Conservation (phyloP, 2,113 vertebrate genomes). For the Elephas maximus region DNA sequence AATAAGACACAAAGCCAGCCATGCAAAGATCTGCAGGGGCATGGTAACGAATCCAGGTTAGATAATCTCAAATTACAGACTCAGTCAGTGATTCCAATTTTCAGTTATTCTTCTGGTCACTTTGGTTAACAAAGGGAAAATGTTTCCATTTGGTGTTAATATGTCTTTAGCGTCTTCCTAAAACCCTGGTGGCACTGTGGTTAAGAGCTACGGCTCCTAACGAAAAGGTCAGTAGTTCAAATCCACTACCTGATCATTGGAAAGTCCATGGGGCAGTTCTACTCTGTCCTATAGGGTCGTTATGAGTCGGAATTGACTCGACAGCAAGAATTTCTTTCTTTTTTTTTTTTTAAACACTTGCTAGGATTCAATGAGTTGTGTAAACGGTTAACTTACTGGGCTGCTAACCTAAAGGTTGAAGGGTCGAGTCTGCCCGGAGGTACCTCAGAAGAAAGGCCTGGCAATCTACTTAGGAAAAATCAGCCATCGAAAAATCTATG, state of each 20-base stretch:
- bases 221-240: no score
- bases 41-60: not conserved
- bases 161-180: not conserved
- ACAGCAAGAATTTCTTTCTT: no score
- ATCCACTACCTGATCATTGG: no score
- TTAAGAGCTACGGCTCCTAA: no score
- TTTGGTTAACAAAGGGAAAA: slow-evolving; percentile 1
- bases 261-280: no score
- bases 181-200: no score
- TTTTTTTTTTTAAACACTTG: not conserved
- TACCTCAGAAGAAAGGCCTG: not conserved
- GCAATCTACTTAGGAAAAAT: not conserved
- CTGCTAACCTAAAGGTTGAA: not conserved
- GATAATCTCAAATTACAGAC: not conserved
- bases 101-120: not conserved
- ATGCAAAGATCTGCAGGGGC: not conserved
- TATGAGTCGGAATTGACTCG: no score
- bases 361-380: not conserved
- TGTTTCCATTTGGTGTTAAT: not conserved
- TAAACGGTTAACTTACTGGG: not conserved
- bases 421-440: not conserved
- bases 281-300: no score
- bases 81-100: not conserved
- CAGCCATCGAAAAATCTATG: not conserved
- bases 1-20: not conserved